phyloP scores from a whole-genome alignment of 2,888 invertebrate genomes.

The Cremastobaeus sp. region DNA sequence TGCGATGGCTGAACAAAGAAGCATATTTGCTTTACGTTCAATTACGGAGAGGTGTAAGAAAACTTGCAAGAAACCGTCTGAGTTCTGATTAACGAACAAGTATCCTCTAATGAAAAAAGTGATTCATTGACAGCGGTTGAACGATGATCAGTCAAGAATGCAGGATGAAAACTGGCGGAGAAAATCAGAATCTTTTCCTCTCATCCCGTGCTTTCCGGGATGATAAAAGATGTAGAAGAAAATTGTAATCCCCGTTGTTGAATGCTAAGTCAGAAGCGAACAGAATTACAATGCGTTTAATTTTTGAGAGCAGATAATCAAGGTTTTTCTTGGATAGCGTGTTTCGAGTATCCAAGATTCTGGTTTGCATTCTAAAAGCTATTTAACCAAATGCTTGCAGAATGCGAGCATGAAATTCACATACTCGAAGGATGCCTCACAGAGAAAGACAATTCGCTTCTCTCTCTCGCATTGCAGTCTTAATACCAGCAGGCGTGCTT shows the following conservation, averaged over 20 bases:
- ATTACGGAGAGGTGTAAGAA: neutral
- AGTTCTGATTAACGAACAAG: slow-evolving; percentile 21
- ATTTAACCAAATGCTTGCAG: slow-evolving; percentile 45
- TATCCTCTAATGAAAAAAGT: slow-evolving; percentile 18
- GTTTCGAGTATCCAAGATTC: slow-evolving; percentile 49
- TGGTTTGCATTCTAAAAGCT: slow-evolving; percentile 51
- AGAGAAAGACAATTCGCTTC: slow-evolving; percentile 33
- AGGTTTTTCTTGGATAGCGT: slow-evolving; percentile 16
- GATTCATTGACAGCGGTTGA: slow-evolving; percentile 1
- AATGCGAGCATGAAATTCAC: slow-evolving; percentile 48
- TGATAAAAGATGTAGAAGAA: neutral
- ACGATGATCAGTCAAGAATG: neutral
- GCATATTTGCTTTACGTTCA: slow-evolving; percentile 26
- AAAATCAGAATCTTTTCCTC: neutral
- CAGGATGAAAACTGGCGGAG: neutral
- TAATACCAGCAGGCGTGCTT: slow-evolving; percentile 19
- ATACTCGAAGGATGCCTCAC: slow-evolving; percentile 30
- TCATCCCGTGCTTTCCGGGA: too few species aligned
- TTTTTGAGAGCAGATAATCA: slow-evolving; percentile 11
- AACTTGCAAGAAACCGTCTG: neutral
- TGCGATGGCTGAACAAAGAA: slow-evolving; percentile 19
- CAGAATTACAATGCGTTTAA: slow-evolving; percentile 12
- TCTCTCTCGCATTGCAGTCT: slow-evolving; percentile 6
- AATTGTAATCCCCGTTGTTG: neutral
- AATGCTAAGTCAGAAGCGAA: neutral